These are phyloP conservation scores for Xenopus petersii DNA, from an alignment of 2,797 vertebrate species.

Conservation along the genomic window DNA sequence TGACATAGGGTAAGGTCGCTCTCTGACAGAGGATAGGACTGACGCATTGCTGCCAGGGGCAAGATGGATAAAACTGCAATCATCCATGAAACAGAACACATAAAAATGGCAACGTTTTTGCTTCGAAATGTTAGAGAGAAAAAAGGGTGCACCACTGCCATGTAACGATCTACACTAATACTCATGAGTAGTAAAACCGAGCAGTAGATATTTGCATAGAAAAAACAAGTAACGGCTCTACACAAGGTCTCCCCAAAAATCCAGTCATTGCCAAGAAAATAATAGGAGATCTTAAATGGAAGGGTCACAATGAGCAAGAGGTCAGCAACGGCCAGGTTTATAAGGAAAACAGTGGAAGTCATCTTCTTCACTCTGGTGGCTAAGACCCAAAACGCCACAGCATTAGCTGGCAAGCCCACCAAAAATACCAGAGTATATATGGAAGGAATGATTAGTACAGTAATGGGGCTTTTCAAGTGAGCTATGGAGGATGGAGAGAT, in stretches of 20 bases:
- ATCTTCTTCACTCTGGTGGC: constrained; percentile 65
- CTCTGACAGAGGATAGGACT: constrained; percentile 62
- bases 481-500: constrained; percentile 1
- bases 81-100: constrained; percentile 67
- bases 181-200: constrained; percentile 75
- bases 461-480: constrained; percentile 56
- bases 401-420: constrained; percentile 79
- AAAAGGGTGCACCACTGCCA: constrained; percentile 83
- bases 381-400: constrained; percentile 79
- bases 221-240: constrained; percentile 66
- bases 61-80: constrained; percentile 56
- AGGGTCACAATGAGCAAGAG: constrained; percentile 71
- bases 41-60: constrained; percentile 69
- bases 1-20: constrained; percentile 70
- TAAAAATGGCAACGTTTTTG: constrained; percentile 48
- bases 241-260: constrained; percentile 77
- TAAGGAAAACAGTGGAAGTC: constrained; percentile 75
- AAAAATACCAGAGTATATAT: constrained; percentile 70
- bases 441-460: constrained; percentile 64
- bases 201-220: constrained; percentile 86
- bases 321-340: constrained; percentile 78
- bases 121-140: constrained; percentile 66
- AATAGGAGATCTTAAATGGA: constrained; percentile 79
- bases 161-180: constrained; percentile 79
- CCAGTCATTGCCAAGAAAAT: constrained; percentile 82